phyloP scores from a whole-genome alignment of 2,888 invertebrate genomes.

The Mesorhabditis spiculigera region DNA sequence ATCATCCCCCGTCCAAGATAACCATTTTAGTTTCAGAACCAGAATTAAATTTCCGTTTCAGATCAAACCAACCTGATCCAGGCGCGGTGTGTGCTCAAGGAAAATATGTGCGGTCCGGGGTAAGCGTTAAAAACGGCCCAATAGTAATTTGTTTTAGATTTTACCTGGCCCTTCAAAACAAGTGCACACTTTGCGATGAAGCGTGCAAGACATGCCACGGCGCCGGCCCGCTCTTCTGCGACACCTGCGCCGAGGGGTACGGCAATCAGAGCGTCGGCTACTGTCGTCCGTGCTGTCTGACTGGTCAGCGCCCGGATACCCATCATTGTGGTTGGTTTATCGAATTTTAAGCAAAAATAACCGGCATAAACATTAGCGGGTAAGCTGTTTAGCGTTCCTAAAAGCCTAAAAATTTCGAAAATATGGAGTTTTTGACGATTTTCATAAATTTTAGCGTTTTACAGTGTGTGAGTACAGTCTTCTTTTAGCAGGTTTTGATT shows the following conservation, averaged over 20 bases:
- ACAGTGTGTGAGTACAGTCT: no score
- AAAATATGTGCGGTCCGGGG: slow-evolving; percentile 50
- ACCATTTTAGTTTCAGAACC: neutral
- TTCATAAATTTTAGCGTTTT: no score
- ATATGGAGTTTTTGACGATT: no score
- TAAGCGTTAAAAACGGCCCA: slow-evolving; percentile 27
- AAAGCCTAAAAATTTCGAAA: no score
- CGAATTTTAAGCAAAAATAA: neutral
- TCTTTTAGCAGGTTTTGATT: no score
- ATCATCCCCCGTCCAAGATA: neutral
- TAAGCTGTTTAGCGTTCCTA: no score
- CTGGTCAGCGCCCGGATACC: slow-evolving; percentile 25
- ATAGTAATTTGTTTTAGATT: neutral
- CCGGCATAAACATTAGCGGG: neutral
- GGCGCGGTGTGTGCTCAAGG: slow-evolving; percentile 48
- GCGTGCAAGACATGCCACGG: slow-evolving; percentile 52
- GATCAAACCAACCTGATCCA: slow-evolving; percentile 52
- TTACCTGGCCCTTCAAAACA: slow-evolving; percentile 39
- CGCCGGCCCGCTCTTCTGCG: slow-evolving; percentile 50
- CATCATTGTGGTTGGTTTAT: slow-evolving; percentile 29
- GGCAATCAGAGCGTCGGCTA: slow-evolving; percentile 50
- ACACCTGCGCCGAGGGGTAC: slow-evolving; percentile 45
- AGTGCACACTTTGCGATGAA: slow-evolving; percentile 48
- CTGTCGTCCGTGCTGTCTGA: slow-evolving; percentile 51
- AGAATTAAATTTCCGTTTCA: slow-evolving; percentile 19